Percentiles rank a stretch among this genome's conserved stretches.
phyloP scores from a whole-genome alignment of 2,888 invertebrate genomes.

The Noctuana brunneofusca region DNA sequence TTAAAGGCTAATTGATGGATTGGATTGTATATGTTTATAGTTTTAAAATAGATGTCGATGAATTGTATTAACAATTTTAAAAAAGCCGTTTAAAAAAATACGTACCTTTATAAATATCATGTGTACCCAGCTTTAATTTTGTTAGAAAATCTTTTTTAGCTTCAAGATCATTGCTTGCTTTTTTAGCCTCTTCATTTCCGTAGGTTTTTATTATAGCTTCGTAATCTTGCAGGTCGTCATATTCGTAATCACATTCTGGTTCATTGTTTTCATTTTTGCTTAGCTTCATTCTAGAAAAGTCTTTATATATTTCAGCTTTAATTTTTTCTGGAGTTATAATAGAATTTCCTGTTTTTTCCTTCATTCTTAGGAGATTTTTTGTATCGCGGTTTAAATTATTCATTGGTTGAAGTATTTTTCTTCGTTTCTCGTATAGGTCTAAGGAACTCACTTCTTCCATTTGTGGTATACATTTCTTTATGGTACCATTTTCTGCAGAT shows the following conservation, averaged over 20 bases:
- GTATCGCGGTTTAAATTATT: slow-evolving; percentile 58
- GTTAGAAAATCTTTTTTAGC: slow-evolving; percentile 83
- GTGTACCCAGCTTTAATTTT: slow-evolving; percentile 85
- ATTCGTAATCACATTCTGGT: slow-evolving; percentile 76
- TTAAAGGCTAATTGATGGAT: too few relatives aligned
- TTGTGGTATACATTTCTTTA: slow-evolving; percentile 40
- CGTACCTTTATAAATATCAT: slow-evolving; percentile 83
- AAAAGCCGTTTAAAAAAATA: background rate
- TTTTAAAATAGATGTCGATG: too few relatives aligned
- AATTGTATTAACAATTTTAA: background rate
- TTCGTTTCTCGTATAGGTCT: slow-evolving; percentile 81
- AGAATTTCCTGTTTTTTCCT: slow-evolving; percentile 52
- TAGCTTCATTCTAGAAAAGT: slow-evolving; percentile 59
- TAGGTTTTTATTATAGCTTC: slow-evolving; percentile 78
- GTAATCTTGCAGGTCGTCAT: slow-evolving; percentile 75
- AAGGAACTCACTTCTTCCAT: slow-evolving; percentile 70
- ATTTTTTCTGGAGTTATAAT: slow-evolving; percentile 72
- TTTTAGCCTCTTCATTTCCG: slow-evolving; percentile 33
- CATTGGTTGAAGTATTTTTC: slow-evolving; percentile 70
- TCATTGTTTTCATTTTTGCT: slow-evolving; percentile 45
- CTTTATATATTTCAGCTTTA: slow-evolving; percentile 67
- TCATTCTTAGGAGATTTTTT: slow-evolving; percentile 49
- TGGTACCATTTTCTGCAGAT: background rate
- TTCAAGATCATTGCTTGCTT: too few relatives aligned
- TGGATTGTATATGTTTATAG: too few relatives aligned